Conservation (phyloP, 2,113 vertebrate species). For the Callionymus lyra region DNA sequence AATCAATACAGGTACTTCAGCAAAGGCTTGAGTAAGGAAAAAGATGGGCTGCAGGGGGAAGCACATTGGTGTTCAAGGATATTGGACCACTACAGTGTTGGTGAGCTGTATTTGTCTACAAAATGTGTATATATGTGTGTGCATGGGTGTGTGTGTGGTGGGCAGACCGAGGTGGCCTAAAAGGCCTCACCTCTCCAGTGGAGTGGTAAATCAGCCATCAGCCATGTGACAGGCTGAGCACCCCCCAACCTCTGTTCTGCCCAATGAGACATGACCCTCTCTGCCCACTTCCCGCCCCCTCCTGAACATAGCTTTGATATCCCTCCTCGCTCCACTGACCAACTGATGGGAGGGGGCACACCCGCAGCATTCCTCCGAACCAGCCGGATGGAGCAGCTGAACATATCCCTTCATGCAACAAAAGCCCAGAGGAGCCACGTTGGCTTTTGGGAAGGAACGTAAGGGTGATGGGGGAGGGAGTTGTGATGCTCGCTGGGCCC, state of each 20-base stretch:
- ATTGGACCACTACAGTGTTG: slow-evolving; percentile 23
- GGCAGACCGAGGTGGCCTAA: slow-evolving; percentile 33
- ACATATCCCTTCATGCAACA: slow-evolving; percentile 63
- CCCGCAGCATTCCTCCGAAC: slow-evolving; percentile 79
- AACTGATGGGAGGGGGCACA: slow-evolving; percentile 62
- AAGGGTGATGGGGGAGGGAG: slow-evolving; percentile 15
- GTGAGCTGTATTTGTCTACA: slow-evolving; percentile 28
- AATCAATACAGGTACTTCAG: slow-evolving; percentile 46
- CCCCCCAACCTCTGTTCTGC: slow-evolving; percentile 33
- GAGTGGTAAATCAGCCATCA: slow-evolving; percentile 70
- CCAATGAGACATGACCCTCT: slow-evolving; percentile 62
- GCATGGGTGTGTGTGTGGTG: slow-evolving; percentile 9
- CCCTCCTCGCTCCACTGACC: slow-evolving; percentile 74
- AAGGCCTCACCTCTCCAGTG: slow-evolving; percentile 55
- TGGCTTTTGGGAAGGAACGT: slow-evolving; percentile 38
- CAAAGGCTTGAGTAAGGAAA: slow-evolving; percentile 21
- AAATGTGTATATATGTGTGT: no score
- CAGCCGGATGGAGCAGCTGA: slow-evolving; percentile 70
- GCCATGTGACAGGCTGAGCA: slow-evolving; percentile 60
- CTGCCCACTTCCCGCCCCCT: slow-evolving; percentile 33
- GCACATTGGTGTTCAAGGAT: slow-evolving; percentile 27
- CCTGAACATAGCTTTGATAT: slow-evolving; percentile 67
- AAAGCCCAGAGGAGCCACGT: slow-evolving; percentile 46
- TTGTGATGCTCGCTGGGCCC: slow-evolving; percentile 27
- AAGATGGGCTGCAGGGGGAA: slow-evolving; percentile 15